phyloP scores from a whole-genome alignment of 2,888 invertebrate genomes.

The Anthoptus insignis region DNA sequence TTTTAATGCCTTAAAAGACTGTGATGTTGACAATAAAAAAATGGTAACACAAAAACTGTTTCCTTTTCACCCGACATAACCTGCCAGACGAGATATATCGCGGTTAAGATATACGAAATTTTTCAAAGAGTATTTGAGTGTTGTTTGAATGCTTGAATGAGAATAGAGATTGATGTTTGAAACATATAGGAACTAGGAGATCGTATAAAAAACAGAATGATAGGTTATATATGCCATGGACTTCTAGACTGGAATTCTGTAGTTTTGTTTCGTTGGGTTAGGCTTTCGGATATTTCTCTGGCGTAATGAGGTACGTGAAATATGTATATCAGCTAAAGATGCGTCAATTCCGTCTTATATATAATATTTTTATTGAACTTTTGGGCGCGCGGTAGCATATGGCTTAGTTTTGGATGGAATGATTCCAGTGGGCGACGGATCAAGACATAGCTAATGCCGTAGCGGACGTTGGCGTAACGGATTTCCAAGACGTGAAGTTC shows the following conservation, averaged over 20 bases:
- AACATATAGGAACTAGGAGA: no score
- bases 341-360: conserved; percentile 51
- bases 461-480: conserved; percentile 94
- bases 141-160: conserved; percentile 29
- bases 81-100: conserved; percentile 31
- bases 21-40: conserved; percentile 80
- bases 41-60: conserved; percentile 79
- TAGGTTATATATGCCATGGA: neutral
- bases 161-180: no score
- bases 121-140: conserved; percentile 12
- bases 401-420: conserved; percentile 69
- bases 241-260: neutral
- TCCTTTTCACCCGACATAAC: conserved; percentile 81
- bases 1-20: conserved; percentile 56
- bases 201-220: neutral
- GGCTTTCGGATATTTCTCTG: conserved; percentile 21
- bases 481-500: conserved; percentile 99
- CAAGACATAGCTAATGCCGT: conserved; percentile 98
- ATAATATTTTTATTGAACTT: conserved; percentile 50
- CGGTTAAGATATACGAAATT: conserved; percentile 14
- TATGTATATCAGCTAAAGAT: conserved; percentile 37
- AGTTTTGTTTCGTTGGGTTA: conserved; percentile 19
- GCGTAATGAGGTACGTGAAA: conserved; percentile 50
- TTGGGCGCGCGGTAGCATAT: conserved; percentile 50
- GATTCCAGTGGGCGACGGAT: conserved; percentile 98